Percentiles rank a stretch among this genome's conserved stretches.
These are phyloP conservation scores for Gymnoscopelus braueri DNA, from an alignment of 2,797 vertebrate genomes.

Conservation along the genomic window DNA sequence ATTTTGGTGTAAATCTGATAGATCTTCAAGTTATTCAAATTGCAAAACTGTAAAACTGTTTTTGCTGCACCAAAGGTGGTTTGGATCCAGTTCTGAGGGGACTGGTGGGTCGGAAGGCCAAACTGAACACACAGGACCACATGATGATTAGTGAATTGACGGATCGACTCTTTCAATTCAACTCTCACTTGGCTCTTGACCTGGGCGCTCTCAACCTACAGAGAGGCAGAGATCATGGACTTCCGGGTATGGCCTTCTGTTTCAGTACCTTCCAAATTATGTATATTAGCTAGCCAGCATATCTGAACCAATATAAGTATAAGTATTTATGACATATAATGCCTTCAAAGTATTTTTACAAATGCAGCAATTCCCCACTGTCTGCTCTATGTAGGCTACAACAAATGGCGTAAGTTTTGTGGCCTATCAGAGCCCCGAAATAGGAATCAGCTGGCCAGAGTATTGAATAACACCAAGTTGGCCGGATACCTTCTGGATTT, in stretches of 20 bases:
- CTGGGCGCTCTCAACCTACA: slow-evolving; percentile 89
- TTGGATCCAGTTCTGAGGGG: slow-evolving; percentile 79
- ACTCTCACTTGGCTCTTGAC: slow-evolving; percentile 72
- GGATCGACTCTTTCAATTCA: slow-evolving; percentile 75
- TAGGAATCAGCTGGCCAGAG: slow-evolving; percentile 60
- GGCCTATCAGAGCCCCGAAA: slow-evolving; percentile 82
- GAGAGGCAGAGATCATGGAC: slow-evolving; percentile 86
- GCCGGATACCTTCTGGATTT: slow-evolving; percentile 78
- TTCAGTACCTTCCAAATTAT: neutral
- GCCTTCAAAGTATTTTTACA: neutral
- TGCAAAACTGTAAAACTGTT: neutral
- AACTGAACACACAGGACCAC: slow-evolving; percentile 70
- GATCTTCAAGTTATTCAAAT: neutral
- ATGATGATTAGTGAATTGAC: slow-evolving; percentile 74
- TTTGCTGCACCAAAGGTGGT: slow-evolving; percentile 66
- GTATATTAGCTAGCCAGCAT: neutral
- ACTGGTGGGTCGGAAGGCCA: slow-evolving; percentile 66
- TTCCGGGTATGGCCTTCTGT: slow-evolving; percentile 79
- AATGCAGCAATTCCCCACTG: neutral
- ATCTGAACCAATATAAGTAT: neutral
- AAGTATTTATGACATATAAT: neutral
- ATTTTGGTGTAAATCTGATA: neutral
- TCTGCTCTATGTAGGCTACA: slow-evolving; percentile 82
- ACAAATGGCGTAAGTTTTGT: slow-evolving; percentile 87
- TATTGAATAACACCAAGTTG: slow-evolving; percentile 73